Conservation (phyloP, 2,888 invertebrate species). For the Parthenolecanium corni region DNA sequence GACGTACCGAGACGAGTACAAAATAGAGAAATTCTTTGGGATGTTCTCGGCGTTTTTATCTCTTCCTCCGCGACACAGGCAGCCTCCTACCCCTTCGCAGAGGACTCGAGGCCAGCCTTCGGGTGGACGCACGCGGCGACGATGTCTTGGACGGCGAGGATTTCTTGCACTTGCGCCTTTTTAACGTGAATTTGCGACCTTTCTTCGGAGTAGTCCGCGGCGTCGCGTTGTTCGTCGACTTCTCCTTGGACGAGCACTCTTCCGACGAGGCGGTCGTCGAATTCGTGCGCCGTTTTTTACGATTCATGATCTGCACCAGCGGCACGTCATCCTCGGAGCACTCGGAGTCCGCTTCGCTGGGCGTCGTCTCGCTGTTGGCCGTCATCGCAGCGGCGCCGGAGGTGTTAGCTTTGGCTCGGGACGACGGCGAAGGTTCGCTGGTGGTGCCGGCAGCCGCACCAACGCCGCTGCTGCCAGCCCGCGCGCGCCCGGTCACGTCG, state of each 20-base stretch:
- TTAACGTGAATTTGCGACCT: neutral
- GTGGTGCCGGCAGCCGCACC: neutral
- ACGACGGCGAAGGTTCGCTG: neutral
- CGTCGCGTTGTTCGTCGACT: neutral
- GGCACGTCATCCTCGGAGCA: conserved; percentile 18
- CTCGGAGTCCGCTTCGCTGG: conserved; percentile 22
- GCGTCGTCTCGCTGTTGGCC: neutral
- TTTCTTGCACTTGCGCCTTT: neutral
- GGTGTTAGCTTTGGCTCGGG: neutral
- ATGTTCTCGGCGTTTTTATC: too few species aligned
- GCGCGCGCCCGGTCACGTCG: neutral
- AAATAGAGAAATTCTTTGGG: too few species aligned
- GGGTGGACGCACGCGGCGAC: neutral
- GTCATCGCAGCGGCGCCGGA: neutral
- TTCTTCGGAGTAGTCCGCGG: neutral
- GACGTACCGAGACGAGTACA: too few species aligned
- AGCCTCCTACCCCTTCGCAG: neutral
- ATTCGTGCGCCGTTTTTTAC: conserved; percentile 2
- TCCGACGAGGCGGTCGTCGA: neutral
- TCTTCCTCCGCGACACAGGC: too few species aligned
- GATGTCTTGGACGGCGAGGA: neutral
- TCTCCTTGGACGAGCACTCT: neutral
- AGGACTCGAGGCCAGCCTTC: neutral
- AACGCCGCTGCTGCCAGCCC: neutral
- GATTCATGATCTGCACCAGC: neutral